phyloP scores from a whole-genome alignment of 53 echinoderm and acorn worm species.

The Antedon mediterranea region DNA sequence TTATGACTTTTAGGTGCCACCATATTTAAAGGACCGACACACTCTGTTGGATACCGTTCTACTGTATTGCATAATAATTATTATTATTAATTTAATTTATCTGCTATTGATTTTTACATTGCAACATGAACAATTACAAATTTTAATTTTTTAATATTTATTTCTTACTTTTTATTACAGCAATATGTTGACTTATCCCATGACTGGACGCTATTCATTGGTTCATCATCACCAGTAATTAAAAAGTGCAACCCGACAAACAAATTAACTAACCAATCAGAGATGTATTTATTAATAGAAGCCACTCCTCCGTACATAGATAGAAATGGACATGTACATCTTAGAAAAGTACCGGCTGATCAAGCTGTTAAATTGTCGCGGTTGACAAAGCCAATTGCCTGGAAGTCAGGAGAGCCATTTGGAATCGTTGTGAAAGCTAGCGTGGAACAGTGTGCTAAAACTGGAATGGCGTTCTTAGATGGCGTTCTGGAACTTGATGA shows the following conservation, averaged over 20 bases:
- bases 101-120: no score
- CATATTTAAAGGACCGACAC: no score
- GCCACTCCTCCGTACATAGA: slow-evolving; percentile 76
- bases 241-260: slow-evolving; percentile 9
- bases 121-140: background rate
- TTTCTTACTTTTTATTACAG: slow-evolving; percentile 17
- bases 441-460: slow-evolving; percentile 58
- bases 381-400: slow-evolving; percentile 73
- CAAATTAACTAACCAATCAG: slow-evolving; percentile 12
- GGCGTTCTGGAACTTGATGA: slow-evolving; percentile 93
- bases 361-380: slow-evolving; percentile 77
- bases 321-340: slow-evolving; percentile 42
- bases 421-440: slow-evolving; percentile 79
- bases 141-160: background rate
- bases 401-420: slow-evolving; percentile 93
- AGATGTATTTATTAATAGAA: slow-evolving; percentile 63
- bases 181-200: slow-evolving; percentile 72
- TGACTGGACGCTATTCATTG: slow-evolving; percentile 96
- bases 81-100: no score
- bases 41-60: no score
- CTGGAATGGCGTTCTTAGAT: slow-evolving; percentile 81
- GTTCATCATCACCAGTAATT: slow-evolving; percentile 22
- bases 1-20: no score
- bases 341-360: slow-evolving; percentile 55
- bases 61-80: no score